Base-by-base conservation (phyloP, 23 tunicate species). In the Aplidium turbinatum region DNA sequence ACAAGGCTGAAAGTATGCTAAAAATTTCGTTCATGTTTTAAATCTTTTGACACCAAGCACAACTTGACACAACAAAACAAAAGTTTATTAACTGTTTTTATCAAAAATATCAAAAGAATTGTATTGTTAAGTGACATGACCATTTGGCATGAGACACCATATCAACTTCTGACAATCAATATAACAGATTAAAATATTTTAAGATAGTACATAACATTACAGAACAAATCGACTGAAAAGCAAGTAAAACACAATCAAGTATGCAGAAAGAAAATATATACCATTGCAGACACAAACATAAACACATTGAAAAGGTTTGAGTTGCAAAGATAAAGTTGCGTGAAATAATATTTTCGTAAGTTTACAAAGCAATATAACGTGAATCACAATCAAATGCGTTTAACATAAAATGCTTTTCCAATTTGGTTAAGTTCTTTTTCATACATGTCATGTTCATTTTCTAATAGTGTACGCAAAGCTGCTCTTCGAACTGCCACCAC, bases 401-500 rank as follows among this genome's bases (percentile, higher is more conserved):
- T 81, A 0, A 81, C 70, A 53, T 88, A 88, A 48, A 88, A 88
- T 60, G 96, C 83, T 20, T 53, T 68, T 47, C 87, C 96, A 19
- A 33, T 56, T 20, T 50, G 64, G 38, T 88, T 80, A 16, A 88
- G 26, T 60, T 88, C 96, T 27, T 80, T 35, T 60, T 77, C 96
- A 58, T 75, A 75, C 57, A 73, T 34, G n/a, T 68, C 56, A 69
- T 88, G 85, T 35, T 88, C 96, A 1, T 24, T 47, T 64, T 88
- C 84, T 38, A 88, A 45, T 3, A 81, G 33, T 22, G 58, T 55
- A n/a, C 70, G 62, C 46, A 88, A 33, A 0, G 96, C 96, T 47
- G 87, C 96, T 70, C 87, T 76, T 68, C 96, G 45, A 6, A 82
- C 79, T 4, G 83, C 78, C 11, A 88, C 83, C n/a, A 88, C 9